Percentiles rank a stretch among this genome's conserved stretches.
phyloP scores from a whole-genome alignment of 2,113 vertebrate species.

The Cephalopterus ornatus region DNA sequence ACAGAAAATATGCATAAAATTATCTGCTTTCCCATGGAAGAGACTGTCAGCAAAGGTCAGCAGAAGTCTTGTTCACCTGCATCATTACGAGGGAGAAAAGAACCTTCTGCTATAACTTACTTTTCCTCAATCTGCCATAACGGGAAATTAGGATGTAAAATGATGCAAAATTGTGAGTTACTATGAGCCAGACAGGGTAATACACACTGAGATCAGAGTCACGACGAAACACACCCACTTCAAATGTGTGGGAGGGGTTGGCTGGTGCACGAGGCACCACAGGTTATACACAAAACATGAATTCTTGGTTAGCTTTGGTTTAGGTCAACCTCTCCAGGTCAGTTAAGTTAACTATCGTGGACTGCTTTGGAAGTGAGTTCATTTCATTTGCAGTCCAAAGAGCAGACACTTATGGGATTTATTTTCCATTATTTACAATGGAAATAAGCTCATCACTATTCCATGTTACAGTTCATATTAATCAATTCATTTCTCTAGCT shows the following conservation, averaged over 20 bases:
- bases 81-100: not conserved
- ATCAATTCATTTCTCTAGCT: slow-evolving; percentile 31
- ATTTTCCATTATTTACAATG: slow-evolving; percentile 34
- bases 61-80: not conserved
- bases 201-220: not conserved
- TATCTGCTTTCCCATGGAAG: not conserved
- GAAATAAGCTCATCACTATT: slow-evolving; percentile 45
- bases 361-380: not conserved
- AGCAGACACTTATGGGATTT: not conserved
- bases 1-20: not conserved
- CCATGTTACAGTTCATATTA: slow-evolving; percentile 17
- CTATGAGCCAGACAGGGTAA: not conserved
- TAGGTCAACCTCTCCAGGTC: not conserved
- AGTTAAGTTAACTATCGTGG: not conserved
- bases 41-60: not conserved
- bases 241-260: not conserved
- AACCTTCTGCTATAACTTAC: not conserved
- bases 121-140: not conserved
- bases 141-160: not conserved
- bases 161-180: not conserved
- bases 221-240: not conserved
- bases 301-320: not conserved
- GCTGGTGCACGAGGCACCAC: not conserved
- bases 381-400: not conserved
- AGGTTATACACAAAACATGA: fast-evolving